Evolutionary conservation across 1,140 invertebrate genomes (phyloP), one percentile per base, ranked within the genome.

Genomic region (Elysia chlorotica): DNA sequence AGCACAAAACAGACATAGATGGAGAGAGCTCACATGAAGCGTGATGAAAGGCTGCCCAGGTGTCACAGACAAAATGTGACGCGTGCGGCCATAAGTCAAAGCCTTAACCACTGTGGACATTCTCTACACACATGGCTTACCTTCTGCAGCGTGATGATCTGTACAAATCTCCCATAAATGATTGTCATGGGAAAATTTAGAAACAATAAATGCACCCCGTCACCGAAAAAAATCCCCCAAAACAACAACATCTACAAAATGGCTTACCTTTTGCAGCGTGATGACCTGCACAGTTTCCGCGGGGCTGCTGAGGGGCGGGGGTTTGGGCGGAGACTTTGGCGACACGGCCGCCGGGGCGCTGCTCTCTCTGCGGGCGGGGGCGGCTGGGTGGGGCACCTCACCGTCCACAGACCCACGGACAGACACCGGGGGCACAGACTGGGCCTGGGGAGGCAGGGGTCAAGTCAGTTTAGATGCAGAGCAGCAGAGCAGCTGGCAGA

Each of bases 121-220:
- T n/a, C n/a, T n/a, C n/a, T n/a, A n/a, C n/a, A n/a, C n/a, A n/a
- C n/a, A 36, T n/a, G 4, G 68, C 70, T 21, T 68, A 83, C 81
- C 79, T 83, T 83, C 59, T 79, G 74, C 5, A 83, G 73, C 41
- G 41, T 68, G 35, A 81, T 76, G 23, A 79, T 69, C 57, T 80
- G 79, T 31, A 83, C 67, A 6, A 75, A 74, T 62, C 81, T 80
- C 28, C 65, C 69, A n/a, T n/a, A n/a, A n/a, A n/a, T n/a, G n/a
- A n/a, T n/a, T n/a, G n/a, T n/a, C n/a, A n/a, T n/a, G n/a, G n/a
- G n/a, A n/a, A n/a, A n/a, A n/a, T n/a, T n/a, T n/a, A n/a, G n/a
- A n/a, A n/a, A n/a, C n/a, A n/a, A n/a, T n/a, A n/a, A n/a, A n/a
- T n/a, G n/a, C n/a, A n/a, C n/a, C n/a, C n/a, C n/a, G n/a, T n/a